These are phyloP conservation scores for Gonocerus acuteangulatus DNA, from an alignment of 2,888 invertebrate genomes.

Conservation along the genomic window DNA sequence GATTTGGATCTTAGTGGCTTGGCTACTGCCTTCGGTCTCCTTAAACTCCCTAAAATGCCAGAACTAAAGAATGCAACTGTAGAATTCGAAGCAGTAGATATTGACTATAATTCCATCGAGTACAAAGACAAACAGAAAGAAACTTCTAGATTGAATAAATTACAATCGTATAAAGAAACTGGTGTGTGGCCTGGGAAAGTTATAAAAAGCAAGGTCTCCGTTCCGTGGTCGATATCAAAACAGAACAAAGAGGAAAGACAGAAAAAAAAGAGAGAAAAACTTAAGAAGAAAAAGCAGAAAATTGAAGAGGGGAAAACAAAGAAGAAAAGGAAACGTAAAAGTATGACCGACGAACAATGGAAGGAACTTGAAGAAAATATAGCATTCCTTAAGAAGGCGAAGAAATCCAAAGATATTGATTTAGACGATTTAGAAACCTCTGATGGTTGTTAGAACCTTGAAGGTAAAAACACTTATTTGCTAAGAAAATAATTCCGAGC, in stretches of 20 bases:
- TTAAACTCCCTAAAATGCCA: constrained; percentile 91
- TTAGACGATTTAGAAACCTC: constrained; percentile 14
- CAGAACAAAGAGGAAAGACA: constrained; percentile 59
- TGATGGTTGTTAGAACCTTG: background rate
- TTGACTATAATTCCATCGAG: constrained; percentile 66
- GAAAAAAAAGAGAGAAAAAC: constrained; percentile 54
- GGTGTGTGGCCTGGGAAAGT: constrained; percentile 64
- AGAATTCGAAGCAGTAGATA: constrained; percentile 51
- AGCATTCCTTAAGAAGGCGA: constrained; percentile 74
- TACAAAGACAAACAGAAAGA: constrained; percentile 77
- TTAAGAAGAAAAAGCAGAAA: constrained; percentile 51
- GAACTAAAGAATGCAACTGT: constrained; percentile 67
- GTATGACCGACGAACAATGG: constrained; percentile 63
- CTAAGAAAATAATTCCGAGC: background rate
- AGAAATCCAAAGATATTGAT: constrained; percentile 42
- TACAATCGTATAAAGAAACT: constrained; percentile 61
- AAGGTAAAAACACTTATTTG: background rate
- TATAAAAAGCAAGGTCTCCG: constrained; percentile 45
- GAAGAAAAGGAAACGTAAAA: constrained; percentile 47
- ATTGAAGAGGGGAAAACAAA: constrained; percentile 46
- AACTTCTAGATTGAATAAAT: constrained; percentile 59
- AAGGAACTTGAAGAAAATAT: constrained; percentile 72
- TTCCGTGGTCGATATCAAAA: constrained; percentile 72
- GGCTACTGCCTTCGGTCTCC: constrained; percentile 80
- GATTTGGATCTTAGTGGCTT: constrained; percentile 74